A percentile compares a stretch with the other conserved stretches of the same genome.
Conservation (phyloP, 23 tunicate genomes). For the Styela clava region DNA sequence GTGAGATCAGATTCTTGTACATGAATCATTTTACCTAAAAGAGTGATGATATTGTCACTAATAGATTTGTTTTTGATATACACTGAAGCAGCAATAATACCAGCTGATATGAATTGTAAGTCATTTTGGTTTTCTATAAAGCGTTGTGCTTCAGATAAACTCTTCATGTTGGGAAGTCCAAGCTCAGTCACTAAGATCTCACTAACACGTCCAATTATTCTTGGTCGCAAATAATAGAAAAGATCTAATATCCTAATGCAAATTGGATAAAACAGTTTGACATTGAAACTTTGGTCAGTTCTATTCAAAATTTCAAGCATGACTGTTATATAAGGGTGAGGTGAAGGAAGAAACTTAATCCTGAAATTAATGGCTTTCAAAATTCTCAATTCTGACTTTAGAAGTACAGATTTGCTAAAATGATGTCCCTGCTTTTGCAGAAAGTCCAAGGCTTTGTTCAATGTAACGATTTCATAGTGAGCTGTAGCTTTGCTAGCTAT, state of each 20-base stretch:
- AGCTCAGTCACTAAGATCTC: not conserved
- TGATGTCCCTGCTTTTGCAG: constrained; percentile 15
- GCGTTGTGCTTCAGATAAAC: not conserved
- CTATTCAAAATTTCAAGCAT: constrained; percentile 23
- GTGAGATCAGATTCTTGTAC: not conserved
- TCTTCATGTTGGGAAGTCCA: not conserved
- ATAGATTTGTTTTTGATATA: not conserved
- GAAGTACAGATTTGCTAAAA: constrained; percentile 21
- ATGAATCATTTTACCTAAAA: not conserved
- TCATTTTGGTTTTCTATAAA: not conserved
- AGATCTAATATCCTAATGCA: not conserved
- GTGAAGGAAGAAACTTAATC: constrained; percentile 19
- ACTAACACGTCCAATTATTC: not conserved
- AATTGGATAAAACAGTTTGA: not conserved
- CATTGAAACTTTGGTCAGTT: not conserved
- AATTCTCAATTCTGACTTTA: constrained; percentile 60
- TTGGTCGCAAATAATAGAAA: constrained; percentile 14
- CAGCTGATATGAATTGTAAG: not conserved
- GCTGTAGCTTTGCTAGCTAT: constrained; percentile 44
- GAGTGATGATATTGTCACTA: not conserved
- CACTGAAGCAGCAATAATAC: not conserved
- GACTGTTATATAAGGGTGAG: constrained; percentile 26
- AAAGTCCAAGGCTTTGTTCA: constrained; percentile 23
- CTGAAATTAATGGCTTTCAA: constrained; percentile 35
- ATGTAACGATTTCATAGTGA: constrained; percentile 11